These are phyloP conservation scores for Leucoraja erinaceus DNA, from an alignment of 2,113 vertebrate species.

Conservation along the genomic window DNA sequence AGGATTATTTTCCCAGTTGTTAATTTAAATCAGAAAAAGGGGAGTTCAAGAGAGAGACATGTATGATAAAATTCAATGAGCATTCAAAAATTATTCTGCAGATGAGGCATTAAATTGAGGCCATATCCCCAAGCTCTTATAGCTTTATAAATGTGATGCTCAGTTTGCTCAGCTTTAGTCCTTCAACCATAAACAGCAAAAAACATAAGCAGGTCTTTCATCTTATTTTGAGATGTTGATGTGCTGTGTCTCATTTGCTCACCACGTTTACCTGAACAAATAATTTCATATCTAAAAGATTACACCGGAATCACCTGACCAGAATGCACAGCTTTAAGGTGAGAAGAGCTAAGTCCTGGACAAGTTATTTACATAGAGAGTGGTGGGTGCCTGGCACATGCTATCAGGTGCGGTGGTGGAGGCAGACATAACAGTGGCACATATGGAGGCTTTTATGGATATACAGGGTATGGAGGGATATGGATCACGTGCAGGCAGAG, in stretches of 20 bases:
- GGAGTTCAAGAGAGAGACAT: neutral
- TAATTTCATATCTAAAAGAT: neutral
- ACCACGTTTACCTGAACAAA: neutral
- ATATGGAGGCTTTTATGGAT: too few relatives aligned
- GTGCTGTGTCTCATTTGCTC: neutral
- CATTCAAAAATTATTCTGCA: neutral
- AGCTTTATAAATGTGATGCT: neutral
- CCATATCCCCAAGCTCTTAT: neutral
- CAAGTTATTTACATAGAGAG: too few relatives aligned
- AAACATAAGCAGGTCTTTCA: neutral
- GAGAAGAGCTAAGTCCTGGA: too few relatives aligned
- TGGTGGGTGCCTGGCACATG: too few relatives aligned
- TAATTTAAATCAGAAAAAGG: slow-evolving; percentile 5
- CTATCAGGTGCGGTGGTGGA: too few relatives aligned
- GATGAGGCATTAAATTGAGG: slow-evolving; percentile 13
- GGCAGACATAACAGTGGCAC: too few relatives aligned
- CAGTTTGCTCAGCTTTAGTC: neutral
- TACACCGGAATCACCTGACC: neutral
- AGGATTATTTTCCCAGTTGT: slow-evolving; percentile 1
- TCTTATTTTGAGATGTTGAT: neutral
- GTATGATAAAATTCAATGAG: slow-evolving; percentile 13
- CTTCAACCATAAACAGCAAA: neutral
- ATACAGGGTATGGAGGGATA: too few relatives aligned
- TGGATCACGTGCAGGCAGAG: too few relatives aligned
- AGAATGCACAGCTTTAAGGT: too few relatives aligned